Percentiles rank a stretch among this genome's conserved stretches.
phyloP scores from a whole-genome alignment of 2,888 invertebrate species.

The Parapristionchus giblindavisi region DNA sequence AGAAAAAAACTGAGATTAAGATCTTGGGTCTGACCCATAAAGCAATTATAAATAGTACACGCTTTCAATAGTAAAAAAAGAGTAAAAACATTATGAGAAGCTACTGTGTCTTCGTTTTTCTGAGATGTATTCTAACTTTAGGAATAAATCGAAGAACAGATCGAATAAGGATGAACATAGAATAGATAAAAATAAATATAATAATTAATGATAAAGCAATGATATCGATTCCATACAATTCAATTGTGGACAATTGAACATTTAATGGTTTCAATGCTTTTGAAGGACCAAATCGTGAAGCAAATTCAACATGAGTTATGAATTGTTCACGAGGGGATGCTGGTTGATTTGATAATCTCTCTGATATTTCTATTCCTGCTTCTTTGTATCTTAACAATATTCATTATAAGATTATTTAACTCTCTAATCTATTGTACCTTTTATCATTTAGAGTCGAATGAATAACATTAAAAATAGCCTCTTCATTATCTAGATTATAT shows the following conservation, averaged over 20 bases:
- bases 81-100: no score
- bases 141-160: not conserved
- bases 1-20: no score
- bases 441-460: not conserved
- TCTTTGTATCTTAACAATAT: not conserved
- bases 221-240: constrained; percentile 8
- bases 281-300: constrained; percentile 14
- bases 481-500: not conserved
- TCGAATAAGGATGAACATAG: not conserved
- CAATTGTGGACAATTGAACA: not conserved
- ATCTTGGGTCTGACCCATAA: no score
- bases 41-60: no score
- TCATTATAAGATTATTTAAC: not conserved
- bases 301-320: constrained; percentile 15
- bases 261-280: not conserved
- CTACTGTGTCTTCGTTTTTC: no score
- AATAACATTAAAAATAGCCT: not conserved
- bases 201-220: not conserved
- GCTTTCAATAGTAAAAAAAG: no score
- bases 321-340: not conserved
- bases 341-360: constrained; percentile 1
- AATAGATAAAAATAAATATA: not conserved
- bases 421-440: not conserved
- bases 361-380: not conserved
- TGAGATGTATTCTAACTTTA: no score